A percentile compares a stretch with the other conserved stretches of the same genome.
phyloP scores from a whole-genome alignment of 2,113 vertebrate species.

The Megaceryle maxima region DNA sequence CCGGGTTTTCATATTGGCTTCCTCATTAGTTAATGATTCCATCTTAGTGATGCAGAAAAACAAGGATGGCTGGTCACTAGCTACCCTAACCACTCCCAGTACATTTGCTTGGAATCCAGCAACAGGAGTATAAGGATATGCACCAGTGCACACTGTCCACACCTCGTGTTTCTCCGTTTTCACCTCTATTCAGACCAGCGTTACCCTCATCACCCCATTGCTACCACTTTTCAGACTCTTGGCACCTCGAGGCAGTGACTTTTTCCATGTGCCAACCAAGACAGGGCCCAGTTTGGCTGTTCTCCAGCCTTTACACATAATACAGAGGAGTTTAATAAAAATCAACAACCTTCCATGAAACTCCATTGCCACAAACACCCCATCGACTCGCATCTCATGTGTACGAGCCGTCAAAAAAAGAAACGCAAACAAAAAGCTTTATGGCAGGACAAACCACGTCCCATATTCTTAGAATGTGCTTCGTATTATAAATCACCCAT shows the following conservation, averaged over 20 bases:
- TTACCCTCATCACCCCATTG: neutral
- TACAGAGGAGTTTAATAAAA: neutral
- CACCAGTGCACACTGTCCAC: too few relatives aligned
- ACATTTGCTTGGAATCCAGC: neutral
- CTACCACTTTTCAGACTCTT: neutral
- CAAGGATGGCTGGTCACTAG: neutral
- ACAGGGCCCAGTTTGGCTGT: neutral
- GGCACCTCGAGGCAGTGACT: neutral
- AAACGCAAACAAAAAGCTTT: neutral
- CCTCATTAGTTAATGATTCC: neutral
- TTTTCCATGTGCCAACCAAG: neutral
- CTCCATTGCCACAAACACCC: neutral
- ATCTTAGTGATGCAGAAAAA: neutral
- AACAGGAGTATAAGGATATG: neutral
- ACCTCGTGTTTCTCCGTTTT: neutral
- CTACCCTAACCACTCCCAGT: neutral
- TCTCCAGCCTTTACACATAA: neutral
- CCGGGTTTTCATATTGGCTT: fast-evolving
- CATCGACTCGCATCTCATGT: fast-evolving
- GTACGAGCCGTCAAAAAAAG: neutral
- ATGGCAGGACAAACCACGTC: neutral
- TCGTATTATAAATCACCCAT: neutral
- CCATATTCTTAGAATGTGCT: neutral
- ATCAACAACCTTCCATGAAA: neutral
- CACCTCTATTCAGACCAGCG: neutral